A percentile compares a stretch with the other conserved stretches of the same genome.
Evolutionary conservation across 2,888 invertebrate genomes (phyloP).

Genomic region (Dryococelus australis): DNA sequence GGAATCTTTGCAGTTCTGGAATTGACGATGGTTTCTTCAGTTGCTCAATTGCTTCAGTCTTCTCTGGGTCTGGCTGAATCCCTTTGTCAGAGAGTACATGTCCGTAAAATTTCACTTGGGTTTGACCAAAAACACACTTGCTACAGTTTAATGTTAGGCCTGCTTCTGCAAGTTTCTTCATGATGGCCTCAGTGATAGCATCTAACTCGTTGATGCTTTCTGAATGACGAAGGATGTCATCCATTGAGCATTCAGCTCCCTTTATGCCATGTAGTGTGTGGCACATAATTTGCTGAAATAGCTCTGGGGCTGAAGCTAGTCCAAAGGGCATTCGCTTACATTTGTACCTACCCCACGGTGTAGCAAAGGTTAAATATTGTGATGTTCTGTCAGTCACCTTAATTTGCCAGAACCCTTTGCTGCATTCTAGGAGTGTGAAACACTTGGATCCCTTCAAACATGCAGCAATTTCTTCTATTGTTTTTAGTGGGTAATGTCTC

Average conservation of each 20-base stretch:
- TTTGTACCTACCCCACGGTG: neutral
- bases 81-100: too few relatives aligned
- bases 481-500: neutral
- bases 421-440: neutral
- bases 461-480: neutral
- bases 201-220: neutral
- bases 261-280: too few relatives aligned
- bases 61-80: neutral
- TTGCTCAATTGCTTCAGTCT: neutral
- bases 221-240: neutral
- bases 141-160: too few relatives aligned
- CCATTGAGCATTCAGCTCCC: too few relatives aligned
- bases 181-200: neutral
- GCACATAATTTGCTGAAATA: neutral
- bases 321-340: neutral
- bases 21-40: neutral
- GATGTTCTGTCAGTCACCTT: neutral
- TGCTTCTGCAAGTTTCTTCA: too few relatives aligned
- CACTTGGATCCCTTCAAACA: neutral
- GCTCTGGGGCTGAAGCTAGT: neutral
- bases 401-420: too few relatives aligned
- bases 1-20: neutral
- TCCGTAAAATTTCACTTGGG: too few relatives aligned
- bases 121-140: too few relatives aligned
- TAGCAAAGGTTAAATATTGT: neutral